Evolutionary conservation across 2,113 vertebrate genomes (phyloP).

Genomic region (Acanthochromis polyacanthus): DNA sequence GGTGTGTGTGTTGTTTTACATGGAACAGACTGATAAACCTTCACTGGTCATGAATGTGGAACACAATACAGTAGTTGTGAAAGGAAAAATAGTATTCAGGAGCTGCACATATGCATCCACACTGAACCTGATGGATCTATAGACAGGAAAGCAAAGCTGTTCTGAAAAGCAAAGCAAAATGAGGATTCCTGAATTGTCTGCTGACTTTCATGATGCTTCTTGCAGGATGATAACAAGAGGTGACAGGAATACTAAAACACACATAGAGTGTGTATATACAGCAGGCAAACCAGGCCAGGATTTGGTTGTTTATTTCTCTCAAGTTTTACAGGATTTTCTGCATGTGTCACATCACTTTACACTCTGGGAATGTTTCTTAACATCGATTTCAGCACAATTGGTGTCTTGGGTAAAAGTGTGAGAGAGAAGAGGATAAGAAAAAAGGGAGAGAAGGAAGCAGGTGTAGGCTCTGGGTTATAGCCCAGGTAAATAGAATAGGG

Average conservation of each 20-base stretch:
- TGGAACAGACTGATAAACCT: slow-evolving; percentile 1
- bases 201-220: slow-evolving; percentile 7
- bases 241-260: slow-evolving; percentile 32
- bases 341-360: slow-evolving; percentile 12
- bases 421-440: not conserved
- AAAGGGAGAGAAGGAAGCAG: slow-evolving; percentile 33
- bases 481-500: slow-evolving; percentile 68
- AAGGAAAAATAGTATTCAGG: slow-evolving; percentile 3
- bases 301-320: slow-evolving; percentile 25
- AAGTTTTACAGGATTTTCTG: slow-evolving; percentile 26
- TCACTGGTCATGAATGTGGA: not conserved
- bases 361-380: not conserved
- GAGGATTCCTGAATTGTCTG: slow-evolving; percentile 2
- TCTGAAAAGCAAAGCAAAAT: not conserved
- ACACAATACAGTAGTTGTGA: not conserved
- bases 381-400: slow-evolving; percentile 35
- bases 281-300: slow-evolving; percentile 12
- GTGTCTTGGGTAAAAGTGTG: not conserved
- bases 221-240: slow-evolving; percentile 1
- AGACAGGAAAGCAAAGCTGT: not conserved
- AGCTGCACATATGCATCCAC: not conserved
- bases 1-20: slow-evolving; percentile 9
- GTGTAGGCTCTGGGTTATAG: slow-evolving; percentile 66
- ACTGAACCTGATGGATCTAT: slow-evolving; percentile 2
- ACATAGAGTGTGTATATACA: slow-evolving; percentile 1